Percentiles rank a stretch among this genome's conserved stretches.
Evolutionary conservation across 2,888 invertebrate species (phyloP).

Genomic region (Stictocephala bisonia): DNA sequence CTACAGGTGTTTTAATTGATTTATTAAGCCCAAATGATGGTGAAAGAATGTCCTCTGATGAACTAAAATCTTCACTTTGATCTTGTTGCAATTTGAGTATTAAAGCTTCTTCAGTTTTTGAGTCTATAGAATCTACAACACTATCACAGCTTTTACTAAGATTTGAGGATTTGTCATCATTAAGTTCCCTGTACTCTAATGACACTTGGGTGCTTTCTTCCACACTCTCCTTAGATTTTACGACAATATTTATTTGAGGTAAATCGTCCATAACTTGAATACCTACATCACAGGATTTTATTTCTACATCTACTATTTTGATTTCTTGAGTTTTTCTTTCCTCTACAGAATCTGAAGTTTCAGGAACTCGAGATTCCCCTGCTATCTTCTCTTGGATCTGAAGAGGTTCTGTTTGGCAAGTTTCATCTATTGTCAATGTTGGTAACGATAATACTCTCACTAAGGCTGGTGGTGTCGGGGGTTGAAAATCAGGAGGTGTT

Average conservation of each 20-base stretch:
- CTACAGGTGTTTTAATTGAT: slow-evolving; percentile 20
- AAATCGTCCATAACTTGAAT: slow-evolving; percentile 51
- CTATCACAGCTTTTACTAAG: slow-evolving; percentile 40
- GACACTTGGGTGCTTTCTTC: slow-evolving; percentile 45
- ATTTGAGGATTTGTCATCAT: slow-evolving; percentile 13
- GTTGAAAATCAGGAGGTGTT: slow-evolving; percentile 70
- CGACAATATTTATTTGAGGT: neutral
- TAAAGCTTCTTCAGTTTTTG: slow-evolving; percentile 30
- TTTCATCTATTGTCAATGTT: slow-evolving; percentile 66
- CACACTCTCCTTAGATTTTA: slow-evolving; percentile 43
- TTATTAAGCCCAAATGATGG: neutral
- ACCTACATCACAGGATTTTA: slow-evolving; percentile 49
- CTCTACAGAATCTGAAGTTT: neutral
- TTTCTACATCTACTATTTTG: slow-evolving; percentile 34
- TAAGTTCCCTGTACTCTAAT: slow-evolving; percentile 39
- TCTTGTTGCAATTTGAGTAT: slow-evolving; percentile 25
- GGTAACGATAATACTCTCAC: slow-evolving; percentile 78
- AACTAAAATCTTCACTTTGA: slow-evolving; percentile 27
- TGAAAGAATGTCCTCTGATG: slow-evolving; percentile 22
- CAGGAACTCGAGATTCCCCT: neutral
- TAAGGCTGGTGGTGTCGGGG: slow-evolving; percentile 70
- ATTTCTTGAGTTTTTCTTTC: slow-evolving; percentile 2
- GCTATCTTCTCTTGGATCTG: slow-evolving; percentile 19
- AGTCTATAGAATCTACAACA: slow-evolving; percentile 19
- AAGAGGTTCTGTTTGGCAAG: slow-evolving; percentile 39